Evolutionary conservation across 2,113 vertebrate species (phyloP), one percentile per base, ranked within the genome.

Genomic region (Uropsilus gracilis): DNA sequence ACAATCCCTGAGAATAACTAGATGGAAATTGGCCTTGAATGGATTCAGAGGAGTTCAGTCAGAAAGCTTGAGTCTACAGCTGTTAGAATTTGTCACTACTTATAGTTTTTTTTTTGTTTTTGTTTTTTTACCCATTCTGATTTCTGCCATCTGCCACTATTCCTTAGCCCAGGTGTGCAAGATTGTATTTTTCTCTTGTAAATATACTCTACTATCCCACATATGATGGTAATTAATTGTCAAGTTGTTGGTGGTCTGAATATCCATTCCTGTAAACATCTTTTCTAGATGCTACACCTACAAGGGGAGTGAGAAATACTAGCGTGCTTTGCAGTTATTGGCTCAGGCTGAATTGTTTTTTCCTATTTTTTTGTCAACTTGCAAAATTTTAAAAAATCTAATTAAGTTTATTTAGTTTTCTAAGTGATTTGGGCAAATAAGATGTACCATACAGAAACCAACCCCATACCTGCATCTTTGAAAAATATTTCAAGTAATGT

Each of bases 61-160:
- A 16, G 32, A 85, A 59, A 96, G 94, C 78, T 48, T 83, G 87
- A 94, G 82, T 97, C 55, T 81, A 34, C 94, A 96, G 83, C 93
- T 97, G 96, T 55, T 96, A 82, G 88, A 59, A 82, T 7, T 61
- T 59, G 9, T 77, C 88, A 0, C 87, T 96, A 37, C 80, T 84
- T 96, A 48, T 6, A 16, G 39, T 77, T 89, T 34, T 20, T 59
- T 90, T 86, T 85, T 77, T 73, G 39, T 84, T 78, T 84, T 90
- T 11, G 22, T 22, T 22, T 55, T n/a, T n/a, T n/a, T n/a, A n/a
- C n/a, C 83, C 71, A 94, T 91, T 94, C 61, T 81, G 91, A 71
- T 39, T 82, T 96, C 94, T 94, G 94, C 96, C 98, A 98, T 97
- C 97, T 98, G 97, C 96, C 87, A 90, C 80, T 68, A 42, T 94